phyloP scores from a whole-genome alignment of 2,797 vertebrate genomes.

The Emys orbicularis region DNA sequence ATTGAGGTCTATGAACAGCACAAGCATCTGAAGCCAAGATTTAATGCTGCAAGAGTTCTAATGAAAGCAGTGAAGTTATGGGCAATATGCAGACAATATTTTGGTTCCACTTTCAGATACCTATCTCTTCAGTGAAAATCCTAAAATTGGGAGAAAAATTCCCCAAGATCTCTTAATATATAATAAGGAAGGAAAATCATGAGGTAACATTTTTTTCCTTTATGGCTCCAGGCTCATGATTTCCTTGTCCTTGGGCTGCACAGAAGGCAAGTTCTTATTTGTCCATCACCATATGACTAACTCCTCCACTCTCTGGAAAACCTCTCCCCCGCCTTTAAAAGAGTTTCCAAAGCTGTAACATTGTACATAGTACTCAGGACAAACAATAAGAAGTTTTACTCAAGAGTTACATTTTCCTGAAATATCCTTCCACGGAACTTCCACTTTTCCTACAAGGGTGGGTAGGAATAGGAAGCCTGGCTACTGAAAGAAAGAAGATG shows the following conservation, averaged over 20 bases:
- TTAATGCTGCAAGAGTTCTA: not conserved
- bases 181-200: conserved; percentile 16
- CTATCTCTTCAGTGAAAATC: not conserved
- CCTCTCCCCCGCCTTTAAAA: not conserved
- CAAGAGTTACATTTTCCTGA: not conserved
- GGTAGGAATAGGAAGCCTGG: not conserved
- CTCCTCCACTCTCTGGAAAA: not conserved
- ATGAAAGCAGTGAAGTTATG: not conserved
- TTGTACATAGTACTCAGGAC: not conserved
- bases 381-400: not conserved
- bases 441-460: not conserved
- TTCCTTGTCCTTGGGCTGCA: not conserved
- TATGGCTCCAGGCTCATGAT: not conserved
- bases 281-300: not conserved
- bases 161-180: not conserved
- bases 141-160: not conserved
- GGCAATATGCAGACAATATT: not conserved
- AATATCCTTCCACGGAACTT: not conserved
- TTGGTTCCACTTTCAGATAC: conserved; percentile 1
- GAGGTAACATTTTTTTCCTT: not conserved
- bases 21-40: conserved; percentile 11
- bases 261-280: conserved; percentile 4
- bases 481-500: not conserved
- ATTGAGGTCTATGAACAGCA: not conserved
- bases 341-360: not conserved